Percentiles rank a stretch among this genome's conserved stretches.
phyloP scores from a whole-genome alignment of 2,888 invertebrate genomes.

The Adineta ricciae region DNA sequence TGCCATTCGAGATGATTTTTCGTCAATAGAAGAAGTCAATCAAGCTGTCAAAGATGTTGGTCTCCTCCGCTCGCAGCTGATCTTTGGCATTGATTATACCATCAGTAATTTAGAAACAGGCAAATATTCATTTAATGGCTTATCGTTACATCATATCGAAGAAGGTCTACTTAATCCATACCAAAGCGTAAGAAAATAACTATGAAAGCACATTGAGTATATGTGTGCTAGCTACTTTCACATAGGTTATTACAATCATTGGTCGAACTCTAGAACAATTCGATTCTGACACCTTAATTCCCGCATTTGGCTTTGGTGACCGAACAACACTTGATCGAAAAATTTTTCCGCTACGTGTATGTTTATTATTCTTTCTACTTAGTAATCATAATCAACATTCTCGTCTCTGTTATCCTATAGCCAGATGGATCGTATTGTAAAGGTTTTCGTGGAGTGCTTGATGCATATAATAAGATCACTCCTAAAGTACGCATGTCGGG shows the following conservation, averaged over 20 bases:
- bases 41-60: slow-evolving; percentile 31
- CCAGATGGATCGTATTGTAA: slow-evolving; percentile 42
- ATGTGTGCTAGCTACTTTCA: slow-evolving; percentile 21
- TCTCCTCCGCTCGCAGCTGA: slow-evolving; percentile 28
- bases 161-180: slow-evolving; percentile 39
- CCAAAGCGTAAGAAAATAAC: slow-evolving; percentile 34
- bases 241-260: slow-evolving; percentile 50
- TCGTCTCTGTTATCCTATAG: not conserved
- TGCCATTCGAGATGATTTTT: slow-evolving; percentile 31
- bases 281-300: slow-evolving; percentile 50
- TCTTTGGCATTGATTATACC: slow-evolving; percentile 40
- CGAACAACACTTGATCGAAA: slow-evolving; percentile 49
- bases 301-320: slow-evolving; percentile 54
- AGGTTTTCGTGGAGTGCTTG: slow-evolving; percentile 48
- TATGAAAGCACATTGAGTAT: slow-evolving; percentile 33
- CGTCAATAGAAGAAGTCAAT: slow-evolving; percentile 25
- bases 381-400: not conserved
- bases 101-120: slow-evolving; percentile 42
- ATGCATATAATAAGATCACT: slow-evolving; percentile 50
- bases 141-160: slow-evolving; percentile 39
- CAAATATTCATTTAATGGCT: slow-evolving; percentile 39
- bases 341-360: slow-evolving; percentile 46
- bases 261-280: slow-evolving; percentile 52
- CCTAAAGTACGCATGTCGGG: slow-evolving; percentile 51
- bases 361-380: not conserved